Base-by-base conservation (phyloP, 2,113 vertebrate genomes). In the Pteronura brasiliensis region DNA sequence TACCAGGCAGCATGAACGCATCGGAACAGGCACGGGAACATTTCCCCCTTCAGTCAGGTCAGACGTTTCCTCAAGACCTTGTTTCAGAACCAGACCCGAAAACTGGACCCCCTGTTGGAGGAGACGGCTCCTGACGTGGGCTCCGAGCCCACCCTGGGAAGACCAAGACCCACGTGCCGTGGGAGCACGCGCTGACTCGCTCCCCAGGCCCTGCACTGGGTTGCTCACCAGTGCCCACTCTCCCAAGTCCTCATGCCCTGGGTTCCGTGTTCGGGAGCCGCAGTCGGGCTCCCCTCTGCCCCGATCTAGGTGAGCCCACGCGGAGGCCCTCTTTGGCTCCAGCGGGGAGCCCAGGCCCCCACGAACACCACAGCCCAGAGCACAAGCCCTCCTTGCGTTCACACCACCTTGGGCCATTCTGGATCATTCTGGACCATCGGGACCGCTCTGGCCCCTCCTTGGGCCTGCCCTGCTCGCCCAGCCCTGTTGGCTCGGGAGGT, bases 1-100 rank as follows among this genome's bases (percentile, higher is more conserved):
- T 0, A 20, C 18, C 3, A 9, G 34, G 34, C 17, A 36, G 18
- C 18, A 34, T 6, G 1, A 36, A 69, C 7, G 7, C 17, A 0
- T 11, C 17, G 21, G 34, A 36, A 21, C 18, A 2, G 34, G 18
- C 0, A 1, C 3, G 6, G 18, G 21, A 36, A 36, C 67, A 10
- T 8, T 34, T n/a, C 34, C 34, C 67, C 1, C 67, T 20, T 69
- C 17, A 10, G 67, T 21, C 67, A 36, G n/a, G 7, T n/a, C 65
- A n/a, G 15, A 8, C 4, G 7, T 29, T 76, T 17, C 42, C 14
- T 29, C 14, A 15, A 47, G 74, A 17, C 74, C 42, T 47, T 76
- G 42, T 76, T 47, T 76, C 74, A 76, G 74, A 9, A 18, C 42
- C 27, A 18, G 74, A 10, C 44, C 27, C 27, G 27, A 18, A 29